Evolutionary conservation across 1,140 invertebrate genomes (phyloP).

Genomic region (Drosophila melanica): DNA sequence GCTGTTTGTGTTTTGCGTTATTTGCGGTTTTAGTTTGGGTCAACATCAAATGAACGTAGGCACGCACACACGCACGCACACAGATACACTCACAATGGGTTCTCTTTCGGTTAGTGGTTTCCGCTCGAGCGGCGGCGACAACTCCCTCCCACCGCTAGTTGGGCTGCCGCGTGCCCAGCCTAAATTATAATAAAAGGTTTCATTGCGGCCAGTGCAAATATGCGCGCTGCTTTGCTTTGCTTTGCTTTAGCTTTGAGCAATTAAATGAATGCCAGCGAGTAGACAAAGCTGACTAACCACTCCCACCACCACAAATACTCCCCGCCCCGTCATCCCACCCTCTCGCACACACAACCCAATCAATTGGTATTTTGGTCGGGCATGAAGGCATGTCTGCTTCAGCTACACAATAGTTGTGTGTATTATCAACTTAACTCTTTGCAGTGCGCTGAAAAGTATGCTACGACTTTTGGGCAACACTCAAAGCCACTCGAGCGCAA

Average conservation of each 20-base stretch:
- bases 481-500: conserved; percentile 60
- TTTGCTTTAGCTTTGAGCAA: conserved; percentile 60
- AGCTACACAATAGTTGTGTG: conserved; percentile 25
- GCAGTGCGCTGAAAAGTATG: conserved; percentile 38
- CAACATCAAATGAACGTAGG: conserved; percentile 66
- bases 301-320: background rate
- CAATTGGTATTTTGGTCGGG: conserved; percentile 21
- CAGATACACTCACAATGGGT: background rate
- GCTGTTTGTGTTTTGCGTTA: conserved; percentile 70
- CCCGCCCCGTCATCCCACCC: background rate
- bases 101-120: conserved; percentile 50
- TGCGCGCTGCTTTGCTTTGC: conserved; percentile 44
- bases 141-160: background rate
- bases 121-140: conserved; percentile 53
- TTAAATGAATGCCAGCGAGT: conserved; percentile 54
- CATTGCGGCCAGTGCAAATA: conserved; percentile 57
- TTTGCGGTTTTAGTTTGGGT: conserved; percentile 78
- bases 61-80: conserved; percentile 44
- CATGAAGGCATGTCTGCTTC: background rate
- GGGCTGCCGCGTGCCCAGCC: conserved; percentile 55
- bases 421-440: conserved; percentile 36
- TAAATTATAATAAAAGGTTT: conserved; percentile 80
- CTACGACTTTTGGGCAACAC: conserved; percentile 61
- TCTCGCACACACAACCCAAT: conserved; percentile 10
- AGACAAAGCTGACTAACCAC: conserved; percentile 33